Base-by-base conservation (phyloP, 2,113 vertebrate species). In the Cranoglanis bouderius region DNA sequence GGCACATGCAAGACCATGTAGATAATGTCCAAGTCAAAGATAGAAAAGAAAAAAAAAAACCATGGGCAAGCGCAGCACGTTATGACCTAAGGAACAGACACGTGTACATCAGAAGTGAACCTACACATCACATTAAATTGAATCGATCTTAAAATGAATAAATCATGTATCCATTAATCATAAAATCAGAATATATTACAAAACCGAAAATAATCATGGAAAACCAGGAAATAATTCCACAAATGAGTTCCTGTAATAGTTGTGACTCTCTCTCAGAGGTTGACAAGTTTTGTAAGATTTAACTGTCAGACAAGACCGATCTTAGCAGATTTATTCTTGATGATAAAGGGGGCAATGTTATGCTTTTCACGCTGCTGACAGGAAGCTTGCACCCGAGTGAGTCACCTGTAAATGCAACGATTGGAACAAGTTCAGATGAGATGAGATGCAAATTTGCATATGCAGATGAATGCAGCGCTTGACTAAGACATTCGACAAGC, bases 371-470 rank as follows among this genome's bases (percentile, higher is more conserved):
- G 4, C 35, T 43, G 38, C 40, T 46, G 82, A 84, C 57, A 84
- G 82, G 40, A 65, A n/a, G 59, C 38, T 65, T 4, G 61, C 24
- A 9, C 38, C 9, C 40, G 14, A 84, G 59, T 51, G 40, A 49
- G 59, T 84, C 82, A 67, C 82, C 82, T 84, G 82, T 19, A 65
- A 84, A 32, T 4, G 40, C 59, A n/a, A 13, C 7, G 38, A 65
- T 6, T 67, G 82, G 59, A 84, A 84, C 59, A 18, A 49, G 59
- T 63, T 65, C 38, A 19, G 82, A 61, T n/a, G n/a, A 84, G 46
- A 63, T 46, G 82, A 84, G 24, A 63, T 84, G 55, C 82, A 61
- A 61, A 61, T 57, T 19, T 3, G 4, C 32, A 57, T 57, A 43
- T 43, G 57, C 19, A 61, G 32, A 59, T 46, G 82, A 82, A 82